These are phyloP conservation scores for Lucinisca nassula DNA, from an alignment of 2,888 invertebrate genomes.

Conservation along the genomic window DNA sequence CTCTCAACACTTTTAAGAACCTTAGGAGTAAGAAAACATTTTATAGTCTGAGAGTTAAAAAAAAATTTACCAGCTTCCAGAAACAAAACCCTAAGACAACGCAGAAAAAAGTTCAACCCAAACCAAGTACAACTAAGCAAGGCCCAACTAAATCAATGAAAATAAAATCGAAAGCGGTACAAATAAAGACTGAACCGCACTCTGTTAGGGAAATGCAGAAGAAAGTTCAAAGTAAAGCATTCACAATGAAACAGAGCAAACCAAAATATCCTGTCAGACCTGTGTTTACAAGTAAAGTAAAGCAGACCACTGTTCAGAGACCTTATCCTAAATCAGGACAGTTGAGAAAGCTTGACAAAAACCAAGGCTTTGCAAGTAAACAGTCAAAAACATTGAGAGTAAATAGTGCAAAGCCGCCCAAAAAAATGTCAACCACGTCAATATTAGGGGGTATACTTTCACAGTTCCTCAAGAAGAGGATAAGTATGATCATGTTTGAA, in stretches of 20 bases:
- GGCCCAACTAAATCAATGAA: neutral
- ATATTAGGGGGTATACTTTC: neutral
- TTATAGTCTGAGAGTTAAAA: neutral
- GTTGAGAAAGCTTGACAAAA: neutral
- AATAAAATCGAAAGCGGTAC: neutral
- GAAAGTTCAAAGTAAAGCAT: neutral
- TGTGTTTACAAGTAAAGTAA: neutral
- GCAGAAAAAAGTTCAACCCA: neutral
- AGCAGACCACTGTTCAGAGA: neutral
- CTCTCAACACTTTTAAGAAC: neutral
- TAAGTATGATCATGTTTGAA: neutral
- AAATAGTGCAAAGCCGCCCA: neutral
- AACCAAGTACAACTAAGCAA: neutral
- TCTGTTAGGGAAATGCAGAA: neutral
- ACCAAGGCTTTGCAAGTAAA: neutral
- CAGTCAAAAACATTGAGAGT: neutral
- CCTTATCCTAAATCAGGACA: neutral
- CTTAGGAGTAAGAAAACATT: neutral
- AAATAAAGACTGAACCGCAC: neutral
- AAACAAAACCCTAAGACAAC: neutral
- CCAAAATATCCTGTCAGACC: neutral
- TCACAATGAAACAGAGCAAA: neutral
- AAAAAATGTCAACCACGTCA: neutral
- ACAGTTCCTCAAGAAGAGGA: neutral
- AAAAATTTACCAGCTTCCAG: neutral